Percentiles rank a stretch among this genome's conserved stretches.
Evolutionary conservation across 1,140 invertebrate genomes (phyloP).

Genomic region (Pachypsylla venusta): DNA sequence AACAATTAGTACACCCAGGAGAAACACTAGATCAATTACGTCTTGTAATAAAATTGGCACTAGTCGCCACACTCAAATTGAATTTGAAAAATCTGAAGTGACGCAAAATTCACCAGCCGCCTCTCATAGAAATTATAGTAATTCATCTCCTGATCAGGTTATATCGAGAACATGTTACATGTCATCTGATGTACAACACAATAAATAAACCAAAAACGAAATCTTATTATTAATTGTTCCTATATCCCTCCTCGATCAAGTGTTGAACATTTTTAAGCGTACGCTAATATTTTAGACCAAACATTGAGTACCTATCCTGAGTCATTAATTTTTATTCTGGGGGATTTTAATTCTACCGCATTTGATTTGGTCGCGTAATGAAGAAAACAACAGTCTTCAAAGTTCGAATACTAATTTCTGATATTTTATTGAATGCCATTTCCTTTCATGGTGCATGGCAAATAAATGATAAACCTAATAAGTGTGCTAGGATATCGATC

Average conservation of each 20-base stretch:
- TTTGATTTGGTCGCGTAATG: not conserved
- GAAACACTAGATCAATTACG: too few species aligned
- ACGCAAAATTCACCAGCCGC: too few species aligned
- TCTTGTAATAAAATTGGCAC: too few species aligned
- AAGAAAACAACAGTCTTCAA: not conserved
- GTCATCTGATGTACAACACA: too few species aligned
- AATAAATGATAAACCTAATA: not conserved
- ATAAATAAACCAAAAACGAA: too few species aligned
- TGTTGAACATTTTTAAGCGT: not conserved
- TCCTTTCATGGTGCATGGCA: not conserved
- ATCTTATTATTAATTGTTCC: not conserved
- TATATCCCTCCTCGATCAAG: not conserved
- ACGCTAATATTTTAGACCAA: not conserved
- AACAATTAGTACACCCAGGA: too few species aligned
- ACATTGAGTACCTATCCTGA: not conserved
- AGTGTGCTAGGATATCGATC: not conserved
- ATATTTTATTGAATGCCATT: not conserved
- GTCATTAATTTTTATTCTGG: not conserved
- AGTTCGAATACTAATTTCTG: not conserved
- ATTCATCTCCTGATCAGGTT: too few species aligned
- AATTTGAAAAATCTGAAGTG: too few species aligned
- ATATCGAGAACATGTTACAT: too few species aligned
- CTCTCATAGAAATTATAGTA: too few species aligned
- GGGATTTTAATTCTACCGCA: not conserved
- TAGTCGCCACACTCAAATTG: too few species aligned